Evolutionary conservation across 2,113 vertebrate genomes (phyloP), one percentile per base, ranked within the genome.

Genomic region (Neoarius graeffei): DNA sequence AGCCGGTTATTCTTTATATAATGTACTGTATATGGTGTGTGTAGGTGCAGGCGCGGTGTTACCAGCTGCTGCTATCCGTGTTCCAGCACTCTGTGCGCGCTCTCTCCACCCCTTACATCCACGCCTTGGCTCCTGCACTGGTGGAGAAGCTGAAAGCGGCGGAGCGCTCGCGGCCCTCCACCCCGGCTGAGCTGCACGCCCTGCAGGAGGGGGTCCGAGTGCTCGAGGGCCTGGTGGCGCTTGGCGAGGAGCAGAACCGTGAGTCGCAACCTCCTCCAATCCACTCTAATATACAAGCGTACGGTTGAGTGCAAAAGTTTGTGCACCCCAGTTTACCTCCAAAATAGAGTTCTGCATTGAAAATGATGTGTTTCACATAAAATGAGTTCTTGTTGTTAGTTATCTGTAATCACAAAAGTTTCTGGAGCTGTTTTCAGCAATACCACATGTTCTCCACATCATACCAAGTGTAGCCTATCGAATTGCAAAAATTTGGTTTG

Each of bases 181-280:
- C 93, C 20, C 93, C 89, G 57, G 93, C 95, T 4, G 97, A 99
- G 93, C 96, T 99, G 85, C 94, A 97, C 92, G 98, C 98, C 64
- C 95, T 99, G 79, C 97, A 99, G 92, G 98, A 99, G 94, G 98
- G 98, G 91, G 96, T 99, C 93, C 96, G 96, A 94, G 97, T 99
- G 86, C 96, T 99, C 89, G 98, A 99, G 95, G 97, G 96, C 1
- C 88, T 99, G 91, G 98, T 99, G 88, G 94, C 96, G 90, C 97
- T 99, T 93, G 98, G 97, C 54, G 98, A 99, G 88, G 98, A 99
- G 85, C 96, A 97, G 87, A 98, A 98, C 90, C 96, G 98, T 99
- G 95, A 97, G 98, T 97, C 20, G 0, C 35, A 27, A 1, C 54
- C 42, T 62, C 20, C 23, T 64, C 15, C 1, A 0, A 20, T 35